Evolutionary conservation across 2,888 invertebrate genomes (phyloP).

Genomic region (Myopa testacea): DNA sequence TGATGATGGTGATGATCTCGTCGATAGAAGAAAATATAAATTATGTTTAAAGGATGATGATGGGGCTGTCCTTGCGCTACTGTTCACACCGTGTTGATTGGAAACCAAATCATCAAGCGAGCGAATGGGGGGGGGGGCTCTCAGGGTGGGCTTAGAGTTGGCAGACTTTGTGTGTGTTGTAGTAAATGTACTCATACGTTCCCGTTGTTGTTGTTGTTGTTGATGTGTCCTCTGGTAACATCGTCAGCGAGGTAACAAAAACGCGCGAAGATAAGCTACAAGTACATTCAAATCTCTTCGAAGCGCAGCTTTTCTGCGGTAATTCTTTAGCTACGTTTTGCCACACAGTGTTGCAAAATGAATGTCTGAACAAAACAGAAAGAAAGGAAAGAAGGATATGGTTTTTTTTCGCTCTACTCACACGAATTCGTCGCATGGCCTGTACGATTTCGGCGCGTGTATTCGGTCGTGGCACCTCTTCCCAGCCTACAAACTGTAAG

Average conservation of each 20-base stretch:
- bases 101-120: no score
- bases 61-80: neutral
- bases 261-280: no score
- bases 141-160: neutral
- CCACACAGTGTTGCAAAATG: no score
- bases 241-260: no score
- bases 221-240: neutral
- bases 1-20: neutral
- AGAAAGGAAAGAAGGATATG: no score
- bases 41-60: neutral
- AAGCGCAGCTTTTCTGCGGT: no score
- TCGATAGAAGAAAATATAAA: slow-evolving; percentile 6
- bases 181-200: neutral
- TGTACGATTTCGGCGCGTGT: slow-evolving; percentile 98
- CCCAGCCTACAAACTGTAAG: slow-evolving; percentile 96
- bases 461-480: slow-evolving; percentile 96
- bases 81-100: neutral
- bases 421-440: slow-evolving; percentile 97
- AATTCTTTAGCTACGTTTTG: no score
- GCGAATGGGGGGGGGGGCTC: neutral
- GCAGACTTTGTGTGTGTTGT: neutral
- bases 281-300: no score
- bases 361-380: no score
- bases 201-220: neutral
- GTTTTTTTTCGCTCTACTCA: slow-evolving; percentile 71